These are phyloP conservation scores for Phocides pigmalion DNA, from an alignment of 1,140 invertebrate species.

Conservation along the genomic window DNA sequence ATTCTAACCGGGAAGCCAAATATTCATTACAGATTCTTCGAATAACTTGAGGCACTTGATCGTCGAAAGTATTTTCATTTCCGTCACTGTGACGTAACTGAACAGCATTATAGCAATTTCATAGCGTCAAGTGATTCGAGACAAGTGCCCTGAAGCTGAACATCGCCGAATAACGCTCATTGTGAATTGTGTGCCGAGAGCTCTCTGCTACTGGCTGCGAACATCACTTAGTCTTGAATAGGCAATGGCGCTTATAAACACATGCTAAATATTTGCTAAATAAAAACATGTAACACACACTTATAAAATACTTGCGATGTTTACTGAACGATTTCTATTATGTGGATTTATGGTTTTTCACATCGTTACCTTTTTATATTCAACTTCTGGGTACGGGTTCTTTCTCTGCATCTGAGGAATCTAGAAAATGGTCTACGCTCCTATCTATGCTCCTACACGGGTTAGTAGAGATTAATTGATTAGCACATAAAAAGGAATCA, in stretches of 20 bases:
- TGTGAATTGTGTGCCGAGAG: constrained; percentile 43
- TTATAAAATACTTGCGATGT: too few species aligned
- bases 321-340: too few species aligned
- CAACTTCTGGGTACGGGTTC: too few species aligned
- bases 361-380: too few species aligned
- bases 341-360: too few species aligned
- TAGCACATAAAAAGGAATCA: too few species aligned
- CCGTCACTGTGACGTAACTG: constrained; percentile 31
- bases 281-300: too few species aligned
- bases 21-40: not conserved
- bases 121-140: constrained; percentile 50
- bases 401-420: too few species aligned
- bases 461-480: too few species aligned
- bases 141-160: constrained; percentile 52
- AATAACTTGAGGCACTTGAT: not conserved
- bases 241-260: constrained; percentile 7
- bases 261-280: too few species aligned
- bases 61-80: constrained; percentile 34
- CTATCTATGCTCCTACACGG: too few species aligned
- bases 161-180: constrained; percentile 45
- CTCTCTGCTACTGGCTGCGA: constrained; percentile 36
- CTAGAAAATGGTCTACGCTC: too few species aligned
- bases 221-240: constrained; percentile 22
- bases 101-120: constrained; percentile 51
- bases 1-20: not conserved